Percentiles rank a stretch among this genome's conserved stretches.
phyloP scores from a whole-genome alignment of 2,888 invertebrate genomes.

The Tenthredo mesomela region DNA sequence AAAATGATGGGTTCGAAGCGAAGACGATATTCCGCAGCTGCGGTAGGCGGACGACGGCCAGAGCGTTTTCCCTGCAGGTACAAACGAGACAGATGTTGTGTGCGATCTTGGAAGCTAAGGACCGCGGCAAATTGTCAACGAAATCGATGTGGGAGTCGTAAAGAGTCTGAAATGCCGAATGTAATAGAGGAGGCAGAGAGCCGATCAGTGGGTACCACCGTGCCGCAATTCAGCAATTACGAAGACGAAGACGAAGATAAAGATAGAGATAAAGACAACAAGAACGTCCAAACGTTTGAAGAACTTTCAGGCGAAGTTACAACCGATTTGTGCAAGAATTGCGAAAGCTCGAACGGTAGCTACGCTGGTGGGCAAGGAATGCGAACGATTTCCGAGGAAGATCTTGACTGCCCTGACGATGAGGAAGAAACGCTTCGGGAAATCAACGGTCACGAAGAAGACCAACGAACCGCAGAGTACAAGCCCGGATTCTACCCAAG shows the following conservation, averaged over 20 bases:
- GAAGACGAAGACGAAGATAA: background rate
- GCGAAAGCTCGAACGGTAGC: background rate
- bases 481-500: background rate
- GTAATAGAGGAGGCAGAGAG: background rate
- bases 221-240: background rate
- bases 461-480: background rate
- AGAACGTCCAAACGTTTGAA: background rate
- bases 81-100: background rate
- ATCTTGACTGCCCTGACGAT: background rate
- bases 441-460: background rate
- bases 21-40: background rate
- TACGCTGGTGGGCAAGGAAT: background rate
- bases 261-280: background rate
- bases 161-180: background rate
- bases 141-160: background rate
- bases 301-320: background rate
- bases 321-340: background rate
- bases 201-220: background rate
- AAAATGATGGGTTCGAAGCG: background rate
- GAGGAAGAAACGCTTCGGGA: background rate
- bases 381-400: slow-evolving; percentile 6
- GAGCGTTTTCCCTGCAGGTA: slow-evolving; percentile 21
- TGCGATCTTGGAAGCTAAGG: background rate
- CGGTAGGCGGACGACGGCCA: background rate
- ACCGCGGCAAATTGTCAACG: background rate